Conservation (phyloP, 2,888 invertebrate species). For the Netelia melanura region DNA sequence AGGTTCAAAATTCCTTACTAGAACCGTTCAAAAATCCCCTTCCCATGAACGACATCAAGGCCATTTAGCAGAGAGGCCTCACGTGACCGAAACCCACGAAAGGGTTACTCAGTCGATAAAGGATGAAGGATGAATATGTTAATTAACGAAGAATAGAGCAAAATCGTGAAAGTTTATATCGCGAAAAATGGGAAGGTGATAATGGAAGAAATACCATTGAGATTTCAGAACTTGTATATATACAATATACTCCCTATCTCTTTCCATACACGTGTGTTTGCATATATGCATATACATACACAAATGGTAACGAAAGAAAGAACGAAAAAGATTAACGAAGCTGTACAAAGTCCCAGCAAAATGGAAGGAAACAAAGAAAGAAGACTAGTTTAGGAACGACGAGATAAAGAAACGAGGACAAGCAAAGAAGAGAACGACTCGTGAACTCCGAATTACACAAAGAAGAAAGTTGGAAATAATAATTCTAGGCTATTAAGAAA, state of each 20-base stretch:
- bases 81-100: conserved; percentile 70
- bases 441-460: background rate
- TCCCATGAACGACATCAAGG: conserved; percentile 62
- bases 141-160: conserved; percentile 22
- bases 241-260: background rate
- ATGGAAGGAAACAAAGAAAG: conserved; percentile 10
- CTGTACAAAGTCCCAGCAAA: conserved; percentile 48
- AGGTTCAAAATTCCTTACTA: background rate
- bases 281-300: conserved; percentile 13
- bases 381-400: conserved; percentile 40
- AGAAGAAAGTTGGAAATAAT: background rate
- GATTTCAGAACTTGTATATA: conserved; percentile 55
- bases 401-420: background rate
- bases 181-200: conserved; percentile 11
- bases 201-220: conserved; percentile 42
- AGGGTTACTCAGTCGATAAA: conserved; percentile 70
- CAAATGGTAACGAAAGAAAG: background rate
- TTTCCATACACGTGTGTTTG: background rate
- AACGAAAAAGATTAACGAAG: conserved; percentile 11
- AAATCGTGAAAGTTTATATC: conserved; percentile 31
- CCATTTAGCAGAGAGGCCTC: conserved; percentile 64
- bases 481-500: background rate
- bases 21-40: conserved; percentile 5
- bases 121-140: conserved; percentile 30
- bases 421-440: background rate